These are phyloP conservation scores for Emmelina monodactyla DNA, from an alignment of 2,888 invertebrate species.

Conservation along the genomic window DNA sequence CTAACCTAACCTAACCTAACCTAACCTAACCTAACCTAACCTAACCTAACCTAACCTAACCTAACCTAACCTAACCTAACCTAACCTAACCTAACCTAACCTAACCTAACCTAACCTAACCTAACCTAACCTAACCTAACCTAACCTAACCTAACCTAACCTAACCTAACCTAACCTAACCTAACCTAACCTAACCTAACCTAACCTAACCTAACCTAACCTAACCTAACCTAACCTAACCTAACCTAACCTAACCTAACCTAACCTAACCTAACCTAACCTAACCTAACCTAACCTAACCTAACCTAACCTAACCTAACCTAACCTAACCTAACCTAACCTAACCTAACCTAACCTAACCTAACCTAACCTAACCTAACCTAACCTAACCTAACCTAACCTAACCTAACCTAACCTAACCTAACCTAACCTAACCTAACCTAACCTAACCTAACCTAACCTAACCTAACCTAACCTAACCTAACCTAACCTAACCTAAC, in stretches of 20 bases:
- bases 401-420: not conserved
- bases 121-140: conserved; percentile 2
- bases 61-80: conserved; percentile 3
- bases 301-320: not conserved
- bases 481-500: not conserved
- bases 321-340: not conserved
- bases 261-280: conserved; percentile 3
- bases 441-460: not conserved
- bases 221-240: conserved; percentile 2
- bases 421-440: not conserved
- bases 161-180: not conserved
- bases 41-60: conserved; percentile 2
- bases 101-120: conserved; percentile 3
- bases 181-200: not conserved
- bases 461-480: not conserved
- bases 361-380: not conserved
- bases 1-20: conserved; percentile 3
- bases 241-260: conserved; percentile 3
- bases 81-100: conserved; percentile 3
- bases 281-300: not conserved
- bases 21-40: conserved; percentile 2
- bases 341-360: not conserved
- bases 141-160: conserved; percentile 2
- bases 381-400: not conserved
- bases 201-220: conserved; percentile 2